Evolutionary conservation across 1,140 invertebrate genomes (phyloP).

Genomic region (Drosophila yakuba): DNA sequence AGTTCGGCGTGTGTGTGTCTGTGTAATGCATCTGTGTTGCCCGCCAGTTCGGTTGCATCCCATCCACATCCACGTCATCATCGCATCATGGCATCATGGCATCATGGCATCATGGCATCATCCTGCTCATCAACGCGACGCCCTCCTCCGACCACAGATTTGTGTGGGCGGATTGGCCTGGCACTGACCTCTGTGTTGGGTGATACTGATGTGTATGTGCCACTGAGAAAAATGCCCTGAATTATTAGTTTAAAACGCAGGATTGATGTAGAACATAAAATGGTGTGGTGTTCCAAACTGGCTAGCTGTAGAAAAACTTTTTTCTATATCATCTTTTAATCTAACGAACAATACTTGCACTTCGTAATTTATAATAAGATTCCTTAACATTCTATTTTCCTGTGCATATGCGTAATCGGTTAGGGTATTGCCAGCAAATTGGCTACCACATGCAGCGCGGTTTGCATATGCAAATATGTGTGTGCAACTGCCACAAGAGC

Average conservation of each 20-base stretch:
- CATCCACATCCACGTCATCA: background rate
- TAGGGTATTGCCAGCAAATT: conserved; percentile 37
- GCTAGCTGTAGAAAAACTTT: background rate
- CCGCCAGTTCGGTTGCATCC: conserved; percentile 33
- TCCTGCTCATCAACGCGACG: conserved; percentile 29
- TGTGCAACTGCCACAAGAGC: conserved; percentile 7
- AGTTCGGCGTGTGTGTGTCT: conserved; percentile 1
- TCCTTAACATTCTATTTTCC: background rate
- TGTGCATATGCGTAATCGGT: conserved; percentile 33
- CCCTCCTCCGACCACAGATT: conserved; percentile 16
- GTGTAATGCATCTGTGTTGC: conserved; percentile 10
- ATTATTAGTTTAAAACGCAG: background rate
- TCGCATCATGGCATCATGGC: background rate
- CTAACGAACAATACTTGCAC: no score
- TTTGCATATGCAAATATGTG: conserved; percentile 43
- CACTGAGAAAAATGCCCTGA: conserved; percentile 3
- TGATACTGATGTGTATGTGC: no score
- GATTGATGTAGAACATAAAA: background rate
- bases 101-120: conserved; percentile 4
- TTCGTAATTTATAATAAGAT: no score
- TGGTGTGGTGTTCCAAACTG: background rate
- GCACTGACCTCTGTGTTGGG: conserved; percentile 42
- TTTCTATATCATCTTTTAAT: no score
- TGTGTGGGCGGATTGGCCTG: conserved; percentile 39
- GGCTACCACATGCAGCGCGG: conserved; percentile 37